Percentiles rank a stretch among this genome's conserved stretches.
Conservation (phyloP, 2,888 invertebrate species). For the Allacma fusca region DNA sequence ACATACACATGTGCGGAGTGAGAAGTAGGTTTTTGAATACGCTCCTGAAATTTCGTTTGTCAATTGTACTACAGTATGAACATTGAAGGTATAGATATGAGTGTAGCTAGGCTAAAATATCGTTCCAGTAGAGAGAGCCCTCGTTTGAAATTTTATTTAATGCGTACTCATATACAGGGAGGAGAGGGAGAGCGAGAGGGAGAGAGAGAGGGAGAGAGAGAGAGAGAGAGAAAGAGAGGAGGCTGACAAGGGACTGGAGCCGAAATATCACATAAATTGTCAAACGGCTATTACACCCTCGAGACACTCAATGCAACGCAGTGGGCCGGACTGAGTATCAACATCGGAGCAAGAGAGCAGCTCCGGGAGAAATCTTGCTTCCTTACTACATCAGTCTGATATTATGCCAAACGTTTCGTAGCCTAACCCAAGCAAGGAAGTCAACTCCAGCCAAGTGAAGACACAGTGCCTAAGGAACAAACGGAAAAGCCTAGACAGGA, state of each 20-base stretch:
- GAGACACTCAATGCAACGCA: constrained; percentile 58
- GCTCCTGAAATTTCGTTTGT: too few species aligned
- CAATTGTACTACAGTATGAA: too few species aligned
- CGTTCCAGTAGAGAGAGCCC: too few species aligned
- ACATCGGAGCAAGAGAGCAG: neutral
- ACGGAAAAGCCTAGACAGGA: neutral
- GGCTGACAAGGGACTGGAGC: constrained; percentile 9
- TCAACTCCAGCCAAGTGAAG: constrained; percentile 16
- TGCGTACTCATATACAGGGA: neutral
- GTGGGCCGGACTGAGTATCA: constrained; percentile 37
- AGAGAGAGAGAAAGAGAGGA: neutral
- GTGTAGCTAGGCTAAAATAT: too few species aligned
- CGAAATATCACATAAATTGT: constrained; percentile 55
- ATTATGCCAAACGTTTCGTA: neutral
- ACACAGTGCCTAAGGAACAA: neutral
- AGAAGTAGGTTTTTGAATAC: too few species aligned
- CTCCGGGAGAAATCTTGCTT: constrained; percentile 12
- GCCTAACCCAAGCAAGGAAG: neutral
- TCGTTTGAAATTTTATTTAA: neutral
- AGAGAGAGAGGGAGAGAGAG: too few species aligned
- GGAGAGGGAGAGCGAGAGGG: too few species aligned
- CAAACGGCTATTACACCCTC: constrained; percentile 59
- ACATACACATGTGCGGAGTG: too few species aligned
- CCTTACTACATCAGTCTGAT: neutral
- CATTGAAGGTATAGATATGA: too few species aligned